phyloP scores from a whole-genome alignment of 2,797 vertebrate genomes.

The Zalophus californianus region DNA sequence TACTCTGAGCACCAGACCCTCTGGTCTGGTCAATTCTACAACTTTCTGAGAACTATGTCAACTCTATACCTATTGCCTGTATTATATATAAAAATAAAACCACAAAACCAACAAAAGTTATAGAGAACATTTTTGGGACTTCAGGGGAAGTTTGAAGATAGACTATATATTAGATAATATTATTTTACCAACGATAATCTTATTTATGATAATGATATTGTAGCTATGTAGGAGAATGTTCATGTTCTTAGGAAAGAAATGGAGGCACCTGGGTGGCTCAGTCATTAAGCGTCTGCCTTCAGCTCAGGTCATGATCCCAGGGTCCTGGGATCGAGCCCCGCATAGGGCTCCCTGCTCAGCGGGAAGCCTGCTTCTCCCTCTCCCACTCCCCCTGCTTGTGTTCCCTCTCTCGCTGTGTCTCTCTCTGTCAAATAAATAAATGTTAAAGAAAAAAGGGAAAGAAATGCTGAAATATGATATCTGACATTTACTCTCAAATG shows the following conservation, averaged over 20 bases:
- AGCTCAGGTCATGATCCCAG: too few relatives aligned
- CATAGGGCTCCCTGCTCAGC: too few relatives aligned
- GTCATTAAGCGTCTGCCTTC: too few relatives aligned
- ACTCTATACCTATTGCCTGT: background rate
- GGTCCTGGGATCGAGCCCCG: too few relatives aligned
- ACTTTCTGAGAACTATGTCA: background rate
- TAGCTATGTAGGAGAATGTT: background rate
- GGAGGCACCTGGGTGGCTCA: too few relatives aligned
- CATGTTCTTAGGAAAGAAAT: background rate
- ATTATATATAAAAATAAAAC: background rate
- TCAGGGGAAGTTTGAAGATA: background rate
- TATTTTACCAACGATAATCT: background rate
- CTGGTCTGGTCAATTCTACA: background rate
- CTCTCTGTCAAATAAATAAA: too few relatives aligned
- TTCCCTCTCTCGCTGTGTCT: too few relatives aligned
- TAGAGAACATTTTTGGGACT: background rate
- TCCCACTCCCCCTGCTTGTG: too few relatives aligned
- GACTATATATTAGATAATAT: background rate
- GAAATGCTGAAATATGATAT: background rate
- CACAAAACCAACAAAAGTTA: background rate
- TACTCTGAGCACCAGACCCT: background rate
- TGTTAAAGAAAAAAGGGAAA: background rate
- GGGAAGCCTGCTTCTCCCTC: too few relatives aligned
- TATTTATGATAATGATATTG: background rate
- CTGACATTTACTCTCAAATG: background rate